phyloP scores from a whole-genome alignment of 2,797 vertebrate species.

The Hemibagrus guttatus region DNA sequence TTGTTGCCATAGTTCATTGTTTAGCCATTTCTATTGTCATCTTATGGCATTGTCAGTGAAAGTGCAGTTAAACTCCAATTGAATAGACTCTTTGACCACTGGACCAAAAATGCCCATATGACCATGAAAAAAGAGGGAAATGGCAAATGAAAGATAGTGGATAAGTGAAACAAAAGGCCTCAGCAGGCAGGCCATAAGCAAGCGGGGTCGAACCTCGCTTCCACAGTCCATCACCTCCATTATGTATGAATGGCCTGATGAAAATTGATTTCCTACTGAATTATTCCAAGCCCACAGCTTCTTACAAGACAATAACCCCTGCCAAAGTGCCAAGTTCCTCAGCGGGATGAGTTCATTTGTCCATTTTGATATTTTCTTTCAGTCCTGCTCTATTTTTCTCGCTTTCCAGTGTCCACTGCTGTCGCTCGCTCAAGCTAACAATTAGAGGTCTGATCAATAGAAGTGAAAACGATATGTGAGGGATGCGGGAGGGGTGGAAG shows the following conservation, averaged over 20 bases:
- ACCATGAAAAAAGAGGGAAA: slow-evolving; percentile 54
- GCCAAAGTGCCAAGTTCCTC: slow-evolving; percentile 47
- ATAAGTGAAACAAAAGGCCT: slow-evolving; percentile 61
- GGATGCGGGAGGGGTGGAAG: slow-evolving; percentile 35
- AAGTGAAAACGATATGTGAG: slow-evolving; percentile 58
- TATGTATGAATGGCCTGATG: slow-evolving; percentile 68
- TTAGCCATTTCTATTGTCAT: slow-evolving; percentile 36
- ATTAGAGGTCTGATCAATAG: slow-evolving; percentile 67
- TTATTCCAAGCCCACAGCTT: slow-evolving; percentile 67
- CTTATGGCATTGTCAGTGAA: slow-evolving; percentile 5
- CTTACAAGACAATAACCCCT: slow-evolving; percentile 62
- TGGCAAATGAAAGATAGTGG: slow-evolving; percentile 56
- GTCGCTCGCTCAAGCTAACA: slow-evolving; percentile 58
- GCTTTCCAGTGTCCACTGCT: slow-evolving; percentile 48
- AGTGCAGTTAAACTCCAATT: slow-evolving; percentile 34
- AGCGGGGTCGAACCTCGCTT: slow-evolving; percentile 41
- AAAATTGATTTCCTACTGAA: slow-evolving; percentile 78
- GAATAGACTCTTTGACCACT: slow-evolving; percentile 35
- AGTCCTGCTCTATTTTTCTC: slow-evolving; percentile 56
- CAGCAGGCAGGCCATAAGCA: slow-evolving; percentile 63
- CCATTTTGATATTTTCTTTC: slow-evolving; percentile 66
- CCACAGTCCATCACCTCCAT: slow-evolving; percentile 62
- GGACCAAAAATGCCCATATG: slow-evolving; percentile 8
- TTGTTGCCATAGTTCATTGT: slow-evolving; percentile 23
- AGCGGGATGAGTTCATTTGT: slow-evolving; percentile 66